These are phyloP conservation scores for Plebejus melissa DNA, from an alignment of 2,888 invertebrate genomes.

Conservation along the genomic window DNA sequence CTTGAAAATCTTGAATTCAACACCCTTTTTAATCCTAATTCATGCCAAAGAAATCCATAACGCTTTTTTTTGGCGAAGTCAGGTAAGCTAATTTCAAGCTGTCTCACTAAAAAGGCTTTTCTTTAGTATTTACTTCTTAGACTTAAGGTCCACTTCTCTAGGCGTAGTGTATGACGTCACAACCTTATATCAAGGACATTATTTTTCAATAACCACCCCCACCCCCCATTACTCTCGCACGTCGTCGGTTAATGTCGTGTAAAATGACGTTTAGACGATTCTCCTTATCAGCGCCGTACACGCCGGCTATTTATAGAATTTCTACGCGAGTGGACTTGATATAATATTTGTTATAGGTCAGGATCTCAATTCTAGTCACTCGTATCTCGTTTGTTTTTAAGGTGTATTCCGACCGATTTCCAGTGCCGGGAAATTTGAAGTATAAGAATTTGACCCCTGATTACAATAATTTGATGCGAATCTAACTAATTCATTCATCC, in stretches of 20 bases:
- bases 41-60: too few species aligned
- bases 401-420: not conserved
- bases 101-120: too few species aligned
- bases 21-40: too few species aligned
- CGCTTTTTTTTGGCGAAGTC: too few species aligned
- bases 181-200: not conserved
- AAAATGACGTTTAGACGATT: not conserved
- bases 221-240: not conserved
- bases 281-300: not conserved
- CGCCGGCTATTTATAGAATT: not conserved
- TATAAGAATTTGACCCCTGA: too few species aligned
- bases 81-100: too few species aligned
- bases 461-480: too few species aligned
- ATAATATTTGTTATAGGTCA: not conserved
- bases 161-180: not conserved
- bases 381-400: too few species aligned
- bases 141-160: not conserved
- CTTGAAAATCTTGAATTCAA: too few species aligned
- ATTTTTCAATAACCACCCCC: constrained; percentile 11
- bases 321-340: not conserved
- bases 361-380: not conserved
- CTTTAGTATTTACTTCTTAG: too few species aligned
- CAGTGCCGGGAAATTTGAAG: too few species aligned
- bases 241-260: not conserved
- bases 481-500: too few species aligned